Evolutionary conservation across 2,888 invertebrate species (phyloP).

Genomic region (Eupithecia abbreviata): DNA sequence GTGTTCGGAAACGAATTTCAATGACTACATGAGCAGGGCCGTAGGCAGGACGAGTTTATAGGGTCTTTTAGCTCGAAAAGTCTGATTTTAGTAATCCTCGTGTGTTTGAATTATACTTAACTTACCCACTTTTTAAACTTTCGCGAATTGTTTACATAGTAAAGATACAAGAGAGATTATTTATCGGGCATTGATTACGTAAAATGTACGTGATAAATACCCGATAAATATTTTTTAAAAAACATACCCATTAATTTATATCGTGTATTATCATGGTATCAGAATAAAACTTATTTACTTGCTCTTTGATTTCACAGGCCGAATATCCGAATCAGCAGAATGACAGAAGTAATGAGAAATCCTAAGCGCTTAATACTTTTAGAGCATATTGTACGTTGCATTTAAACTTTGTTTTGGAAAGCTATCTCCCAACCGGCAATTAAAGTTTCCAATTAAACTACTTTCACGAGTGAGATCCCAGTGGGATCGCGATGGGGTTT

Average conservation of each 20-base stretch:
- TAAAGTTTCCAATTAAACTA: conserved; percentile 4
- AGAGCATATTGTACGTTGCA: not conserved
- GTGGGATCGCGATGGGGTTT: not conserved
- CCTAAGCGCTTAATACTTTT: not conserved
- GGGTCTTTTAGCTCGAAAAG: not conserved
- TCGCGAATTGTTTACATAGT: too few relatives aligned
- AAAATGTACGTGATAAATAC: too few relatives aligned
- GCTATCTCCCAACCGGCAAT: not conserved
- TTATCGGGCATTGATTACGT: too few relatives aligned
- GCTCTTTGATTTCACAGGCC: not conserved
- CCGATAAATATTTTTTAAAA: too few relatives aligned
- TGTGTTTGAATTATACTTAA: not conserved
- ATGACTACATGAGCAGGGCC: conserved; percentile 60
- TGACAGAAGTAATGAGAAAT: not conserved
- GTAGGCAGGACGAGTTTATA: conserved; percentile 1
- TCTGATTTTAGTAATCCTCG: not conserved
- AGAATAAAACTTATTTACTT: not conserved
- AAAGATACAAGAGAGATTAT: too few relatives aligned
- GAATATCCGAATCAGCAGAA: not conserved
- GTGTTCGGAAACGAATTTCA: conserved; percentile 75
- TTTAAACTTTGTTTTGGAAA: not conserved
- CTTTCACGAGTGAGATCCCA: not conserved
- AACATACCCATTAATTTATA: not conserved
- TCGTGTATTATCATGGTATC: not conserved
- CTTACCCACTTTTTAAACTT: not conserved